Evolutionary conservation across 2,797 vertebrate genomes (phyloP), one percentile per base, ranked within the genome.

Genomic region (Gadopsis marmoratus): DNA sequence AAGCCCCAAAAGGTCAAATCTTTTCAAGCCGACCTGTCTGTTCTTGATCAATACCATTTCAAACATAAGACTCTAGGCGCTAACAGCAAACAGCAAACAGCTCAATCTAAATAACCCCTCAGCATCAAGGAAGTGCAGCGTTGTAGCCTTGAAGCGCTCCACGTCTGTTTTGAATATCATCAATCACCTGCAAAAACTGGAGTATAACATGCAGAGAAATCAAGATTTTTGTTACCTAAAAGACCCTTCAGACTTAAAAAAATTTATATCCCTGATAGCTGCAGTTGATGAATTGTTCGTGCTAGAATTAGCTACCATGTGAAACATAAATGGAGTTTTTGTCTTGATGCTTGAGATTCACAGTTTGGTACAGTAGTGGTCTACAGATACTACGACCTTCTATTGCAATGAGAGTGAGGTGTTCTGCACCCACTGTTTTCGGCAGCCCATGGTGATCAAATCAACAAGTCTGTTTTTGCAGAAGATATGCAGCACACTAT

Each of bases 11-110:
- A 79, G 74, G 76, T 84, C 37, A 82, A 67, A 79, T 71, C 51
- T 41, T 82, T 81, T 84, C 56, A 63, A 74, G 70, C 50, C 58
- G 23, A 53, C 71, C 53, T 47, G 62, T 78, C 79, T 85, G 65
- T 77, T 8, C 53, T 8, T 74, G 79, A 87, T 90, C 86, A 78
- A 91, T 88, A 84, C n/a, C 45, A 31, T 77, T 82, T 82, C 77
- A 83, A 71, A 86, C 31, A 71, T 16, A 61, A 55, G 53, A 65
- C 62, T 62, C 19, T 39, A 21, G 56, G 71, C 65, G 26, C 3
- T 35, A 19, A 16, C 45, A 61, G 55, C 61, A 76, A 78, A 75
- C 69, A 61, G 55, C 61, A 76, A 78, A 75, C 69, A 48, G 60
- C 66, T 76, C 29, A 48, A 61, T 74, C 65, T 71, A 68, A 79